Base-by-base conservation (phyloP, 2,113 vertebrate genomes). In the Agapornis roseicollis region DNA sequence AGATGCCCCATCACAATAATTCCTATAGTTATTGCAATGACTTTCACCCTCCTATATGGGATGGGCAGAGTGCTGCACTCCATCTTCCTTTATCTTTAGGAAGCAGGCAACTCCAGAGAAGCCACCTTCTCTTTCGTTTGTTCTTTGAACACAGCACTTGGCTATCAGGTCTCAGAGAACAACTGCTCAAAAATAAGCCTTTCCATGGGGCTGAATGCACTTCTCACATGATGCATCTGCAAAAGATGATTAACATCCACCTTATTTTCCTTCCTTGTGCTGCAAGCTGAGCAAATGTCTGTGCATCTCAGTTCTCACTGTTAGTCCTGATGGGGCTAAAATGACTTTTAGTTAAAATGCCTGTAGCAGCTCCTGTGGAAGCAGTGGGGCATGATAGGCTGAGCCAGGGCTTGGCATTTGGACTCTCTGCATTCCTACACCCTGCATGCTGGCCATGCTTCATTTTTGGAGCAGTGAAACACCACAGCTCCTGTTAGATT, bases 31-130 rank as follows among this genome's bases (percentile, higher is more conserved):
- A 82, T 89, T 88, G 96, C 80, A 70, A n/a, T 66, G 73, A 63
- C 68, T 94, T 64, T 94, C 88, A 76, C 15, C 19, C 41, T 72
- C 56, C 60, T 60, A 31, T 24, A n/a, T 49, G 31, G 70, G 41
- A 82, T 44, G 52, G 71, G 53, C 74, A 84, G 69, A 91, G 72
- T 58, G 77, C 74, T 92, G 76, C 85, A 84, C 64, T 96, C 74
- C 88, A 66, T 94, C 89, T 92, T 93, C 64, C 78, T 95, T 97
- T 97, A 96, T 97, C 96, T 97, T 89, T 19, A 41, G 68, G 78
- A 92, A 81, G 56, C 97, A 96, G 94, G 83, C 90, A 86, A 83
- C 73, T 76, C 64, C 70, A 29, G 60, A 93, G 41, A 15, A 94
- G 25, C 44, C 28, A 42, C 64, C n/a, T 91, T 60, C 78, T 90